Conservation (phyloP, 2,113 vertebrate species). For the Pelmatolapia mariae region DNA sequence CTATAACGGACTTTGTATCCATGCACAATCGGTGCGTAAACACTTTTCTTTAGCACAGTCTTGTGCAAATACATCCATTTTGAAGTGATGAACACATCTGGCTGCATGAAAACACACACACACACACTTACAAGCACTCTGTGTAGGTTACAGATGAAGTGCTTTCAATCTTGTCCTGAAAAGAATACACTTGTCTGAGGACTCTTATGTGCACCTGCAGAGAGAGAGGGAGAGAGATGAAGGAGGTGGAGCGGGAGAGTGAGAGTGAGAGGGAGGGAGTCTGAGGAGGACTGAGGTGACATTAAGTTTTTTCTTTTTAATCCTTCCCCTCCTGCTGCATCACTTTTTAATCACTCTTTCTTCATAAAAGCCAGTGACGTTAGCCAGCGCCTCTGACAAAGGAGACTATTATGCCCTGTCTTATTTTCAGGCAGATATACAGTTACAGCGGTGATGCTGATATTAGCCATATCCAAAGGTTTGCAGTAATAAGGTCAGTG, state of each 20-base stretch:
- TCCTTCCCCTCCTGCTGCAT: neutral
- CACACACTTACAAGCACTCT: neutral
- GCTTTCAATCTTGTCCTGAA: constrained; percentile 54
- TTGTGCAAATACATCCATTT: neutral
- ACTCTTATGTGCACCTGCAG: constrained; percentile 63
- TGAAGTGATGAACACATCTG: constrained; percentile 8
- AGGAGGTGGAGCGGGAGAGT: neutral
- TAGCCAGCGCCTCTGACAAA: neutral
- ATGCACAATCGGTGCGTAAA: neutral
- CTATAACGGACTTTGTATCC: neutral
- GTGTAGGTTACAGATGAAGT: constrained; percentile 58
- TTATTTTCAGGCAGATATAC: neutral
- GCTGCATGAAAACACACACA: neutral
- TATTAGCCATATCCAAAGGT: neutral
- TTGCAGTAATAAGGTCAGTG: neutral
- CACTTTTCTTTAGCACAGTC: neutral
- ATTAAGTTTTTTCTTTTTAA: constrained; percentile 18
- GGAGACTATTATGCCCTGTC: neutral
- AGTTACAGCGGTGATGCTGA: neutral
- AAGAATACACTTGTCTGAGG: constrained; percentile 50
- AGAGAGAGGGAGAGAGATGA: neutral
- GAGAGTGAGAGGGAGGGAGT: neutral
- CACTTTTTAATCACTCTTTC: neutral
- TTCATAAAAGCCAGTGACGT: neutral
- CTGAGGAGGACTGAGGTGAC: constrained; percentile 15